Conservation (phyloP, 2,888 invertebrate species). For the Melitaea athalia region DNA sequence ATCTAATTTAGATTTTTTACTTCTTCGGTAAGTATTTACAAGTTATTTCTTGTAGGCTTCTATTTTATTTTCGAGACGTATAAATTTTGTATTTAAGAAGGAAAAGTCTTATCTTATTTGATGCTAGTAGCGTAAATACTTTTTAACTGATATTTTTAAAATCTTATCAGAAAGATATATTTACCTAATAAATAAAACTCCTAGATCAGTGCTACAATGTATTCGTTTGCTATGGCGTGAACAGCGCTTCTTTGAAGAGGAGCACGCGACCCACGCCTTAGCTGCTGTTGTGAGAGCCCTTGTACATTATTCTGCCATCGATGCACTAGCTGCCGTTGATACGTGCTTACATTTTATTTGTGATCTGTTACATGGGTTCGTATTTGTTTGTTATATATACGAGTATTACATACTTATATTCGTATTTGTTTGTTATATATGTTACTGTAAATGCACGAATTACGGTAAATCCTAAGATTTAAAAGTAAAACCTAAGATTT, state of each 20-base stretch:
- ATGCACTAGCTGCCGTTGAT: constrained; percentile 57
- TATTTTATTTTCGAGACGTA: too few relatives aligned
- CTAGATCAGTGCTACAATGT: constrained; percentile 61
- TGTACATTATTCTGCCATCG: constrained; percentile 60
- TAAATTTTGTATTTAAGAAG: too few relatives aligned
- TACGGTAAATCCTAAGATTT: too few relatives aligned
- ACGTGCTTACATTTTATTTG: constrained; percentile 67
- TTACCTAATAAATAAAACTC: constrained; percentile 8
- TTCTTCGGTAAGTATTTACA: constrained; percentile 59
- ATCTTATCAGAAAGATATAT: too few relatives aligned
- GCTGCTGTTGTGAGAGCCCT: constrained; percentile 63
- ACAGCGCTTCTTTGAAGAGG: constrained; percentile 63
- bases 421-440: too few relatives aligned
- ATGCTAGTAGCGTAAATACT: background rate
- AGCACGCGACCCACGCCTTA: constrained; percentile 66
- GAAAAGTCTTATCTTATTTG: background rate
- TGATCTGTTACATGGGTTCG: constrained; percentile 69
- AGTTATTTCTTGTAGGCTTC: background rate
- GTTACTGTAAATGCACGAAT: too few relatives aligned
- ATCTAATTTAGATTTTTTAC: constrained; percentile 68
- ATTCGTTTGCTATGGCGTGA: constrained; percentile 63
- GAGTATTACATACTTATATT: too few relatives aligned
- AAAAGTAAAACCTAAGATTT: too few relatives aligned
- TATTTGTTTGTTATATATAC: background rate
- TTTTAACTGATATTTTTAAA: too few relatives aligned